Base-by-base conservation (phyloP, 23 tunicate genomes). In the Trididemnum clinides region DNA sequence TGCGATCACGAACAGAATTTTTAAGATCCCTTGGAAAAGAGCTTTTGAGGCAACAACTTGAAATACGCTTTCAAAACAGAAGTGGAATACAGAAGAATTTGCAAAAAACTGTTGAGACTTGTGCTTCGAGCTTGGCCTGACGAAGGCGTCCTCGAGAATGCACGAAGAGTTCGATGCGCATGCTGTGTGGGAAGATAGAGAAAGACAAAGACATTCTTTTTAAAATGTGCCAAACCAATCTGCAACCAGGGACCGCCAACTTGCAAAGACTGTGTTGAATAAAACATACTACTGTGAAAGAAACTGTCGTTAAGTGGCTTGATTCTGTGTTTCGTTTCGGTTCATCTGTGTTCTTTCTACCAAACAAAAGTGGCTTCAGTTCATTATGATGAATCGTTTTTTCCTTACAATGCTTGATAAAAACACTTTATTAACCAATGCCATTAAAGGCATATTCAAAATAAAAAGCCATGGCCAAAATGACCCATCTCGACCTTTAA, bases 41-140 rank as follows among this genome's bases (percentile, higher is more conserved):
- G 25, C 66, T 59, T 59, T 59, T 59, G 66, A 12, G 66, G 25
- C 20, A 59, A 59, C 66, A 59, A 59, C 66, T 59, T 59, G 66
- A 59, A 59, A 10, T 59, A 59, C 25, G 66, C 25, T n/a, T 59
- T 15, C 66, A 59, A 59, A 59, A 59, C 66, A 59, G 25, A 59
- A 10, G 27, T 59, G 66, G 25, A 59, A 59, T 59, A 59, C 66
- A 59, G 25, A 59, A n/a, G 66, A 28, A 5, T n/a, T n/a, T 59
- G 21, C 66, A 59, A 59, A 59, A 59, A 25, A 59, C 66, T n/a
- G 22, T 59, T 59, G 66, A 12, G 25, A 15, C 21, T n/a, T 59
- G 66, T 15, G 66, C 66, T 10, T 12, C 25, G 66, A 59, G 66
- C 66, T 10, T 59, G 66, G 66, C 15, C 15, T 44, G 25, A n/a